Conservation (phyloP, 1,140 invertebrate species). For the Melitaea cinxia region DNA sequence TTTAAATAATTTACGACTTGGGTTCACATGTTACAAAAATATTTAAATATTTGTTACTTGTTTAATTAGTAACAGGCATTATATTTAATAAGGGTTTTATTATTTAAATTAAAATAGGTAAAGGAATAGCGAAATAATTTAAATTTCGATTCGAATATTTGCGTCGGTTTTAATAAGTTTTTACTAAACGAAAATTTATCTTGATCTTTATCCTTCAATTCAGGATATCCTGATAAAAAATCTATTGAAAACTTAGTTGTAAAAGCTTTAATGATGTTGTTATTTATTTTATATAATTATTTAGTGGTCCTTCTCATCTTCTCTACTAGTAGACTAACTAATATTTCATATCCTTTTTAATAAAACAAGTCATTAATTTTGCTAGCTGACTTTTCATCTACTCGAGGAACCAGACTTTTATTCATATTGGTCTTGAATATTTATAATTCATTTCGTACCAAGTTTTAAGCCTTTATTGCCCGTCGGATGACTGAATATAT, state of each 20-base stretch:
- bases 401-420: constrained; percentile 19
- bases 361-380: constrained; percentile 29
- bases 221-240: no score
- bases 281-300: no score
- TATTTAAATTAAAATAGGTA: constrained; percentile 24
- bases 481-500: no score
- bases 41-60: constrained; percentile 27
- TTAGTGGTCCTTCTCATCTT: no score
- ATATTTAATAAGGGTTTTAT: constrained; percentile 17
- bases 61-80: constrained; percentile 31
- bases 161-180: background rate
- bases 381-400: constrained; percentile 30
- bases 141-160: background rate
- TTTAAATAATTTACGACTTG: constrained; percentile 28
- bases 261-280: no score
- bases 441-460: background rate
- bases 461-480: no score
- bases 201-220: no score
- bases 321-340: no score
- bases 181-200: no score
- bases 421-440: background rate
- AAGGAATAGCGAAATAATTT: constrained; percentile 1
- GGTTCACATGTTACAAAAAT: constrained; percentile 30
- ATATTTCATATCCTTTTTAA: constrained; percentile 24
- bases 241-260: no score